Evolutionary conservation across 2,888 invertebrate species (phyloP), one percentile per base, ranked within the genome.

Genomic region (Platerodrilus igneus): DNA sequence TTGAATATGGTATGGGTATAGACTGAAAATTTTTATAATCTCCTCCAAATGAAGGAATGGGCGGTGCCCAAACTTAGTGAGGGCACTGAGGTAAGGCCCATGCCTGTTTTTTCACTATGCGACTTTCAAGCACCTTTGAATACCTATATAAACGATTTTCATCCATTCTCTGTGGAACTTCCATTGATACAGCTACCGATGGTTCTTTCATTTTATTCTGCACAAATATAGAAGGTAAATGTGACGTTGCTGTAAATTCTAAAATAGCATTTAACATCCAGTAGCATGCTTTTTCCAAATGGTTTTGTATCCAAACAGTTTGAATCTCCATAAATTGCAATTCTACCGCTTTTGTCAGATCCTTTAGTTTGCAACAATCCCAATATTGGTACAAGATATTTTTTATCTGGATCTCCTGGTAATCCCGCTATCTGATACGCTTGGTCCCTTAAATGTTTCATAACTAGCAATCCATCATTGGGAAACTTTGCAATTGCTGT

Each of bases 311-410:
- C 96, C 34, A 96, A 75, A 62, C 96, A 96, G 65, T 93, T 96
- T 0, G 94, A 95, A 68, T 96, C 96, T 0, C 95, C 95, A 68
- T 93, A 96, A n/a, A 95, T 80, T 1, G 83, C 87, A 23, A 96
- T 74, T 9, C 93, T 77, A 0, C 93, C 93, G 19, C 81, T 75
- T 41, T 62, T 64, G 16, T 55, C 55, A 2, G 48, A 42, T 21
- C 51, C 50, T 45, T 59, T 64, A 9, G 76, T 77, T 69, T 87
- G 86, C 29, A 84, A 66, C 11, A 87, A 67, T n/a, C n/a, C n/a
- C n/a, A n/a, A n/a, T n/a, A n/a, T n/a, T n/a, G n/a, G n/a, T 29
- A 81, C 77, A 48, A 74, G 71, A 40, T 73, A 68, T 17, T 73
- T 72, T 28, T 67, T 70, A 10, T 60, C 62, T 19, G 57, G 60